Evolutionary conservation across 2,888 invertebrate species (phyloP), one percentile per base, ranked within the genome.

Genomic region (Bombylius discolor): DNA sequence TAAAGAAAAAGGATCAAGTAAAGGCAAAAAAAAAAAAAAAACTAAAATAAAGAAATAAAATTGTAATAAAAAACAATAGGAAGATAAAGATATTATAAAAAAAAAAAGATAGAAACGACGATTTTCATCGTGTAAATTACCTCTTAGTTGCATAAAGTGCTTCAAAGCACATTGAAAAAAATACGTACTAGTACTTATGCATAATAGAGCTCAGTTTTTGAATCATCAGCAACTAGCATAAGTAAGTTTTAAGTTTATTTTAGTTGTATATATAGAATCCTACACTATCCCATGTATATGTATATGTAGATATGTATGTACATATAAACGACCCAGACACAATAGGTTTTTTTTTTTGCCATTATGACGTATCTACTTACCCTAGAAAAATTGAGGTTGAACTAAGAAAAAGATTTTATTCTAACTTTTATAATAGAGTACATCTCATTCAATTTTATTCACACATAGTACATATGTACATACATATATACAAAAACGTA

Each of bases 361-460:
- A 49, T 54, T 45, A 34, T 54, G 49, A 48, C 47, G 53, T 42
- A 8, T 11, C 8, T 42, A 42, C 53, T 53, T 53, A 47, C 49
- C 53, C 33, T 44, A 54, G 49, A 49, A 54, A 54, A 49, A 53
- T 53, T 49, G 42, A 54, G 53, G 53, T 54, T 54, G 53, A 54
- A 54, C 49, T 23, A 32, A 44, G 48, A 42, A 53, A 47, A 52
- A 36, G 44, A 53, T 36, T 36, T 36, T 36, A 8, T 36, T 23
- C 23, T 23, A 23, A 23, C 23, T 23, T 23, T 23, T 23, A 23
- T 23, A 23, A 23, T 23, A 23, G 23, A 23, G 23, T 23, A 23
- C 23, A 23, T 23, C 23, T 23, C 23, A 23, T 23, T 23, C 23
- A 23, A 23, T 23, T 2, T 23, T 23, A 23, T 23, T 23, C 23